Evolutionary conservation across 2,113 vertebrate genomes (phyloP).

Genomic region (cattle (Bos taurus)): DNA sequence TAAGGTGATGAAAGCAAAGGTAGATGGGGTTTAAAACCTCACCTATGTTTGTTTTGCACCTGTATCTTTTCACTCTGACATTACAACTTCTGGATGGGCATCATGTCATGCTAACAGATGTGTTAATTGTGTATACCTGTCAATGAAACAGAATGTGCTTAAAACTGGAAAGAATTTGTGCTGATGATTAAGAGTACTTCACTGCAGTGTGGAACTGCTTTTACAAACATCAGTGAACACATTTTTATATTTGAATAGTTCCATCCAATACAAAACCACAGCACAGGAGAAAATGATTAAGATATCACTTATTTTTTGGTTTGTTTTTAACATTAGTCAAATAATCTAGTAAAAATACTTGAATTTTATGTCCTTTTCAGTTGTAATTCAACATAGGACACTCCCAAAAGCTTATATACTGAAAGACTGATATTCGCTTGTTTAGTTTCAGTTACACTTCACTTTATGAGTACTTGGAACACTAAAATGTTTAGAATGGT

Average conservation of each 20-base stretch:
- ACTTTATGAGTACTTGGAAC: slow-evolving; percentile 47
- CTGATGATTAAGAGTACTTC: neutral
- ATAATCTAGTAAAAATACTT: neutral
- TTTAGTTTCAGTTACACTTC: slow-evolving; percentile 53
- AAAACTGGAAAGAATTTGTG: neutral
- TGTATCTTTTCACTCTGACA: neutral
- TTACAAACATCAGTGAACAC: neutral
- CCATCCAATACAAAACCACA: neutral
- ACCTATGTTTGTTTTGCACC: neutral
- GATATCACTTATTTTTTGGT: neutral
- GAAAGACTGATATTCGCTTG: slow-evolving; percentile 54
- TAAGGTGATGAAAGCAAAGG: neutral
- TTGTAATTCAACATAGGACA: neutral
- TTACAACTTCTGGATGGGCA: neutral
- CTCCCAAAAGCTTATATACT: neutral
- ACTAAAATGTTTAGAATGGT: slow-evolving; percentile 36
- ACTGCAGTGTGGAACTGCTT: neutral
- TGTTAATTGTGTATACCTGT: neutral
- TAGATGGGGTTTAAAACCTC: neutral
- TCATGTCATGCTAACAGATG: neutral
- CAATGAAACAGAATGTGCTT: neutral
- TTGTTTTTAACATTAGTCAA: neutral
- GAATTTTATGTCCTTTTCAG: neutral
- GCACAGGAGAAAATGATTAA: neutral
- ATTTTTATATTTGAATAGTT: neutral